Conservation (phyloP, 2,888 invertebrate genomes). For the Nemoura dubitans region DNA sequence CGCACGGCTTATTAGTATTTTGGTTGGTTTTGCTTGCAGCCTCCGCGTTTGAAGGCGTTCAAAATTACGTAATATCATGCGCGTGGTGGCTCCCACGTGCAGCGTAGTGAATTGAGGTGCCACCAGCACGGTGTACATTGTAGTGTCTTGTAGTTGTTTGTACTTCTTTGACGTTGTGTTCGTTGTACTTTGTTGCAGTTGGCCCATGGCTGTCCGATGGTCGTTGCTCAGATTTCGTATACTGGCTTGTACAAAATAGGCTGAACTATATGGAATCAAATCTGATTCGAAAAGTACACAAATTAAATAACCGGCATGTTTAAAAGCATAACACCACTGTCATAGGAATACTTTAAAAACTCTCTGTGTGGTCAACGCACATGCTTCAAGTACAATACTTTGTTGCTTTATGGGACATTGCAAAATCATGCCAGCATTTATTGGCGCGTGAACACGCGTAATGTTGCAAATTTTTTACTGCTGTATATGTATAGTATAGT, state of each 20-base stretch:
- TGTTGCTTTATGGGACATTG: too few relatives aligned
- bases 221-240: background rate
- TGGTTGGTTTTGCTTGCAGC: background rate
- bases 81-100: background rate
- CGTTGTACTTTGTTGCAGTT: too few relatives aligned
- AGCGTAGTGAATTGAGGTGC: background rate
- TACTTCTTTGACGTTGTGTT: background rate
- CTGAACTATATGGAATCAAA: background rate
- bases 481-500: too few relatives aligned
- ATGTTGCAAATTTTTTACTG: too few relatives aligned
- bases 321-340: too few relatives aligned
- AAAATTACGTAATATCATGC: background rate
- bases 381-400: too few relatives aligned
- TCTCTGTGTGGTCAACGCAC: too few relatives aligned
- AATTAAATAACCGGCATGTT: background rate
- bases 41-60: background rate
- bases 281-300: background rate
- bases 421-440: too few relatives aligned
- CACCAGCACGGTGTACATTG: background rate
- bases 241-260: background rate
- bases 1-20: background rate
- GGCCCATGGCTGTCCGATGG: too few relatives aligned
- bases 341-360: too few relatives aligned
- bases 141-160: background rate
- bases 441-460: too few relatives aligned